Conservation (phyloP, 2,888 invertebrate species). For the Lacanobia oleracea region DNA sequence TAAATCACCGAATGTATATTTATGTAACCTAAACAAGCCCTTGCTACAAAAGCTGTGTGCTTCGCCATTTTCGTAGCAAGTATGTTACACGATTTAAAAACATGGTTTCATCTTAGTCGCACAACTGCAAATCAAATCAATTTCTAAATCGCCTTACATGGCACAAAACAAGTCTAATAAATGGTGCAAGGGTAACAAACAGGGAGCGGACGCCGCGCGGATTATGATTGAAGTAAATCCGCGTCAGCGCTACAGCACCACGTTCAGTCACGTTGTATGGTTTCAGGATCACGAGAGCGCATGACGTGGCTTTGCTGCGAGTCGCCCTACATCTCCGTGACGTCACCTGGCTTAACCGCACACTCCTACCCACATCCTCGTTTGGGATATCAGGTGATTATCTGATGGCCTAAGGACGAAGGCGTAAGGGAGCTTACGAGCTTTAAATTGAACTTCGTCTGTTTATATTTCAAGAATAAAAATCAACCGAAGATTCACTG, state of each 20-base stretch:
- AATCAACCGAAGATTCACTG: neutral
- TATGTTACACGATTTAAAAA: neutral
- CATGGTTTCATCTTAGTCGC: neutral
- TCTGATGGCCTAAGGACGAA: conserved; percentile 23
- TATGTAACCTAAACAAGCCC: neutral
- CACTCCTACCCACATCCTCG: conserved; percentile 78
- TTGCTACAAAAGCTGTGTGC: conserved; percentile 1
- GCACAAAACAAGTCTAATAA: conserved; percentile 26
- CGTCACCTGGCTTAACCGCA: conserved; percentile 72
- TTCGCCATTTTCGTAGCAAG: neutral
- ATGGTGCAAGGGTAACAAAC: conserved; percentile 23
- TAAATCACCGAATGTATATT: neutral
- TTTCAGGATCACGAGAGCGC: conserved; percentile 83
- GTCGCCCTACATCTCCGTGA: conserved; percentile 73
- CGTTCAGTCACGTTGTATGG: conserved; percentile 48
- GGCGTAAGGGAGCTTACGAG: neutral
- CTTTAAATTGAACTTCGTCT: conserved; percentile 1
- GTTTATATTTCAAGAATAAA: neutral
- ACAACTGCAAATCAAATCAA: conserved; percentile 23
- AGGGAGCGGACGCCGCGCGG: conserved; percentile 14
- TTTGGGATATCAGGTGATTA: conserved; percentile 84
- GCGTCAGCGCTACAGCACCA: conserved; percentile 35
- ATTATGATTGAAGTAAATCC: conserved; percentile 51
- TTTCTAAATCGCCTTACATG: conserved; percentile 33
- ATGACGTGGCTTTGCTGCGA: conserved; percentile 84